Base-by-base conservation (phyloP, 1,140 invertebrate species). In the Hetaerina americana region DNA sequence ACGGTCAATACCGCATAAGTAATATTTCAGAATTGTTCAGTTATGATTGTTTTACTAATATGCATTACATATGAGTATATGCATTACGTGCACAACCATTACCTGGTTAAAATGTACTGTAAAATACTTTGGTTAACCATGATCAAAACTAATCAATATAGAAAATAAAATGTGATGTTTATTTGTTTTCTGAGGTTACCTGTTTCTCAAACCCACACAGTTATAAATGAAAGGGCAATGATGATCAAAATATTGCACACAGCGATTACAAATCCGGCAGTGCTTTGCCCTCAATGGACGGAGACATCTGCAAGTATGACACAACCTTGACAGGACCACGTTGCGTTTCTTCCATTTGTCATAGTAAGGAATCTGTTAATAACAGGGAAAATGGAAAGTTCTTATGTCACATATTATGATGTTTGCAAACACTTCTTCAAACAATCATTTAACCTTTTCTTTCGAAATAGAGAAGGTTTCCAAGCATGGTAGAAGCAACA, bases 151-250 rank as follows among this genome's bases (percentile, higher is more conserved):
- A n/a, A n/a, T n/a, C n/a, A n/a, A n/a, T n/a, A n/a, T n/a, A n/a
- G 10, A 71, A 27, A n/a, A n/a, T 31, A 66, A 10, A 69, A 28
- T 15, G 66, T 29, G 40, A 72, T 70, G 68, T 66, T n/a, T 10
- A 24, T 29, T 68, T 6, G 27, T 26, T 28, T n/a, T 26, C 6
- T n/a, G n/a, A 28, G 67, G 72, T 74, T 76, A 84, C 85, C 91
- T 85, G 78, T 94, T 94, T 66, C 87, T 85, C 24, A 94, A 80
- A 1, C 92, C 92, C 10, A 97, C 92, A 80, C 95, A 97, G 78
- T 96, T 96, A 79, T 95, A 93, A 75, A 97, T 94, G 77, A 95
- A 97, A 0, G 94, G 93, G 79, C 95, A 97, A 77, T 97, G 95
- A 80, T 97, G 95, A 78, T 97, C 95, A 76, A 96, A 96, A 78